A percentile compares a stretch with the other conserved stretches of the same genome.
phyloP scores from a whole-genome alignment of 2,888 invertebrate species.

The Trachelus iudaicus region DNA sequence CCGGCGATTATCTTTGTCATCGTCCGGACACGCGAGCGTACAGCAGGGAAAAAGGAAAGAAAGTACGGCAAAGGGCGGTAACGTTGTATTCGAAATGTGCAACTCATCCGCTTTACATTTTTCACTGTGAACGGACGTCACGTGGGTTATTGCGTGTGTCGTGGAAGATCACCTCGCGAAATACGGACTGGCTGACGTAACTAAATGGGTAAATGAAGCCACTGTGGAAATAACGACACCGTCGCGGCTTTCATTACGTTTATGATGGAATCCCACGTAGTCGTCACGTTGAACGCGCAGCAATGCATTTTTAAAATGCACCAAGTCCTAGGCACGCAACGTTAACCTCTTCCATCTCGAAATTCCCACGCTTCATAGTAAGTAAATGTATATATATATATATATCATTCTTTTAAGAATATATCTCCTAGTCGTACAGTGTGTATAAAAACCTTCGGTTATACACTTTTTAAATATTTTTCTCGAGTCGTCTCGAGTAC shows the following conservation, averaged over 20 bases:
- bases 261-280: background rate
- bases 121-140: background rate
- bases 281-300: background rate
- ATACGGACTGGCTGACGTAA: background rate
- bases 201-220: background rate
- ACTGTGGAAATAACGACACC: background rate
- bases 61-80: background rate
- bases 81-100: background rate
- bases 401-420: background rate
- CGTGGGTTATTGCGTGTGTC: background rate
- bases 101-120: background rate
- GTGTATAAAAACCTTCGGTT: background rate
- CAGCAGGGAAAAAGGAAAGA: background rate
- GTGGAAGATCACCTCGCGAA: background rate
- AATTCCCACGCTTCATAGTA: background rate
- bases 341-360: background rate
- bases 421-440: background rate
- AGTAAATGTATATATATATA: too few species aligned
- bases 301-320: background rate
- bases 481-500: background rate
- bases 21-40: background rate
- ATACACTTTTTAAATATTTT: background rate
- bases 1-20: background rate
- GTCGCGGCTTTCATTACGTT: background rate
- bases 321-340: background rate